Percentiles rank a stretch among this genome's conserved stretches.
Conservation (phyloP, 2,888 invertebrate genomes). For the Synergus itoensis region DNA sequence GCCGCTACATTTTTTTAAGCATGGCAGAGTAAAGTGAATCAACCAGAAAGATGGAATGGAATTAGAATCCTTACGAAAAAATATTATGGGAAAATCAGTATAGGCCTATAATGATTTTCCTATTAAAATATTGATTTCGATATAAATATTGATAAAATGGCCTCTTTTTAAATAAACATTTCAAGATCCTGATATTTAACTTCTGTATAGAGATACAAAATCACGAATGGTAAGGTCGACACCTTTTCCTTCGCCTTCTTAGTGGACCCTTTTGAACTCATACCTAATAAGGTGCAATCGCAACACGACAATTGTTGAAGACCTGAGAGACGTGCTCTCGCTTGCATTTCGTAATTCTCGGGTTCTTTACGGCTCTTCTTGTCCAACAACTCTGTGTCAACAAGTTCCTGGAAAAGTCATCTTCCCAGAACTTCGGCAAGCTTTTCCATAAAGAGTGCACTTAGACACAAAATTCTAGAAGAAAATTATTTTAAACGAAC, state of each 20-base stretch:
- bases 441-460: background rate
- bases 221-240: conserved; percentile 49
- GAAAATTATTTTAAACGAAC: background rate
- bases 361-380: conserved; percentile 10
- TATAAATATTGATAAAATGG: too few relatives aligned
- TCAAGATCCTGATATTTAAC: background rate
- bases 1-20: background rate
- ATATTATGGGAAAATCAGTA: too few relatives aligned
- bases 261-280: conserved; percentile 48
- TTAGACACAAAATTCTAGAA: background rate
- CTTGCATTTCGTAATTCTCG: conserved; percentile 31
- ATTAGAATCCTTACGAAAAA: too few relatives aligned
- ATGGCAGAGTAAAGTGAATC: background rate
- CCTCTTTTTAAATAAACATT: too few relatives aligned
- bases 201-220: background rate
- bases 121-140: too few relatives aligned
- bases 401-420: conserved; percentile 16
- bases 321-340: conserved; percentile 26
- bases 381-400: conserved; percentile 14
- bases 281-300: conserved; percentile 70
- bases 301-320: conserved; percentile 59
- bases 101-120: too few relatives aligned
- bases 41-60: too few relatives aligned
- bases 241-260: conserved; percentile 58
- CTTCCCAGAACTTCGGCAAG: conserved; percentile 15